Conservation (phyloP, 2,113 vertebrate species). For the Cepphus grylle region DNA sequence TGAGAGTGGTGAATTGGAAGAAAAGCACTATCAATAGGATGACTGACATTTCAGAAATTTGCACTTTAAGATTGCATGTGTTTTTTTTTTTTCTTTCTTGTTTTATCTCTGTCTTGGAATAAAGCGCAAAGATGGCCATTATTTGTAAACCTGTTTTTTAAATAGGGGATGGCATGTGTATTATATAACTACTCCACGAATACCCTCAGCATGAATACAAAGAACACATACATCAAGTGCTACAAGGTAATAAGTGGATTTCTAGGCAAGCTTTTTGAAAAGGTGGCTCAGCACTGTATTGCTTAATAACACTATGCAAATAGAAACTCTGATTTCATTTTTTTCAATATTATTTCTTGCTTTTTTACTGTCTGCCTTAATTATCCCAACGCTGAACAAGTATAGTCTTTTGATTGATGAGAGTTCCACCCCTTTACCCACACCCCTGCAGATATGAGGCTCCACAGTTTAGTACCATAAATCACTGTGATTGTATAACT, state of each 20-base stretch:
- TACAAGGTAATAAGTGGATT: conserved; percentile 13
- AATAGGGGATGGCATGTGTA: background rate
- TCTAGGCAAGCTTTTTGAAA: conserved; percentile 17
- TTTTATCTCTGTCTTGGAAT: background rate
- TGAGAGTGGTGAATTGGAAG: background rate
- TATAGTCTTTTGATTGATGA: conserved; percentile 63
- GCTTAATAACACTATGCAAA: conserved; percentile 42
- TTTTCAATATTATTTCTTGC: conserved; percentile 30
- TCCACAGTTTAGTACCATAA: conserved; percentile 63
- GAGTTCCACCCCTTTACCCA: conserved; percentile 65
- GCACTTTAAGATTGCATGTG: background rate
- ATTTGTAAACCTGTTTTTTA: background rate
- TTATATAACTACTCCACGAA: background rate
- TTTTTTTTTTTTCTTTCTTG: background rate
- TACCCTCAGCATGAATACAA: background rate
- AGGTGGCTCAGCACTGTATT: conserved; percentile 18
- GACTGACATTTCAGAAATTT: background rate
- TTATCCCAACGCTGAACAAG: conserved; percentile 52
- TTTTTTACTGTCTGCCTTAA: conserved; percentile 64
- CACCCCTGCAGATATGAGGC: conserved; percentile 47
- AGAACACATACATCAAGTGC: background rate
- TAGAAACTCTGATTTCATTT: conserved; percentile 58
- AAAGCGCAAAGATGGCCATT: background rate
- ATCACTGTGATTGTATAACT: conserved; percentile 63
- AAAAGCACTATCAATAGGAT: background rate